phyloP scores from a whole-genome alignment of 2,888 invertebrate genomes.

The Sialis fuliginosa region DNA sequence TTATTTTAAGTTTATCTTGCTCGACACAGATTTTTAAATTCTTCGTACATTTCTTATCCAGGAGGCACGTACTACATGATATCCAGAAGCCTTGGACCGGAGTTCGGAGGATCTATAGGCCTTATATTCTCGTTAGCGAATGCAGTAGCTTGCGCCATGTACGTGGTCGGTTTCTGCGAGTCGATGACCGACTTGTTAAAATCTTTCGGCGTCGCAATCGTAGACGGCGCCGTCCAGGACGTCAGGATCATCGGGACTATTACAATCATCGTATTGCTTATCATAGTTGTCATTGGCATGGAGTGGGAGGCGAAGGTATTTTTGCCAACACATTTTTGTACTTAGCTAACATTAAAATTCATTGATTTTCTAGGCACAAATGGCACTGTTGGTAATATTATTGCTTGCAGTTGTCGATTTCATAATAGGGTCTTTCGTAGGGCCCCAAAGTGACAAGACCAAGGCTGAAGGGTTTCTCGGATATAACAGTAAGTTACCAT shows the following conservation, averaged over 20 bases:
- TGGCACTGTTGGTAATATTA: slow-evolving; percentile 66
- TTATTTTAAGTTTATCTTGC: too few relatives aligned
- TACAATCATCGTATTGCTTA: slow-evolving; percentile 63
- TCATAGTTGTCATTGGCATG: slow-evolving; percentile 87
- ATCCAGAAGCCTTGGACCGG: slow-evolving; percentile 88
- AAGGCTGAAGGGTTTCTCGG: slow-evolving; percentile 74
- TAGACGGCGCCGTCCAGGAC: slow-evolving; percentile 50
- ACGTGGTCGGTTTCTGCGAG: slow-evolving; percentile 96
- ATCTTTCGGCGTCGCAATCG: slow-evolving; percentile 33
- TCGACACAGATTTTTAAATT: too few relatives aligned
- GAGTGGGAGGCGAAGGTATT: slow-evolving; percentile 91
- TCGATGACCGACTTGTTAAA: slow-evolving; percentile 56
- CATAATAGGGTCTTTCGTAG: slow-evolving; percentile 68
- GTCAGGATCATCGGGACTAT: slow-evolving; percentile 72
- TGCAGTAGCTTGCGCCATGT: slow-evolving; percentile 93
- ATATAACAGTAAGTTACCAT: slow-evolving; percentile 51
- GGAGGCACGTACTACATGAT: slow-evolving; percentile 99
- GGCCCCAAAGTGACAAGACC: slow-evolving; percentile 53
- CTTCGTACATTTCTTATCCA: slow-evolving; percentile 21
- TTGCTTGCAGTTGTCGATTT: slow-evolving; percentile 77
- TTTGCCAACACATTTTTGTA: too few relatives aligned
- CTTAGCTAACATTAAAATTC: too few relatives aligned
- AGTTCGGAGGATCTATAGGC: slow-evolving; percentile 93
- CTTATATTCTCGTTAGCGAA: slow-evolving; percentile 92
- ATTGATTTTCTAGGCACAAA: slow-evolving; percentile 55